Conservation (phyloP, 1,140 invertebrate species). For the Drosophila athabasca region DNA sequence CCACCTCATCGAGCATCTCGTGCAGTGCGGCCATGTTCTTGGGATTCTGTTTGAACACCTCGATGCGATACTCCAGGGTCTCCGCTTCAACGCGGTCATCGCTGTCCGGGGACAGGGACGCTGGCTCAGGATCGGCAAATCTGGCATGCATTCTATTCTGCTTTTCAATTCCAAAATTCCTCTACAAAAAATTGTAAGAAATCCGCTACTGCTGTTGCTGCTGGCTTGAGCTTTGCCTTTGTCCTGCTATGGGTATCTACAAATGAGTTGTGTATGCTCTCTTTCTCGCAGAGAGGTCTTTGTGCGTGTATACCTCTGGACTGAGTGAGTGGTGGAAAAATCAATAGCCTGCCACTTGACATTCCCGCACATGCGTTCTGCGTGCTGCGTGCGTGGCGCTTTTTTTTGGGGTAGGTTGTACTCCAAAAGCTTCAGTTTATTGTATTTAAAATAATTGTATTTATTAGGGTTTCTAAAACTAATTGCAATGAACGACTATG, state of each 20-base stretch:
- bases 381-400: constrained; percentile 53
- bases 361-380: constrained; percentile 66
- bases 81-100: constrained; percentile 56
- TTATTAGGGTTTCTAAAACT: too few species aligned
- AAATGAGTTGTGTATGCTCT: constrained; percentile 33
- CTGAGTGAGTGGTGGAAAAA: constrained; percentile 48
- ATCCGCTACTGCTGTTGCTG: not conserved
- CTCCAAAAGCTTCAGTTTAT: constrained; percentile 40
- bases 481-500: too few species aligned
- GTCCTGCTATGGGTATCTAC: constrained; percentile 68
- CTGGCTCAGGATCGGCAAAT: constrained; percentile 74
- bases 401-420: constrained; percentile 37
- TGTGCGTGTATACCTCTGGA: constrained; percentile 11
- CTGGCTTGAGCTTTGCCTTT: constrained; percentile 30
- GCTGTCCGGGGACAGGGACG: constrained; percentile 65
- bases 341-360: constrained; percentile 52
- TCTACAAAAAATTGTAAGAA: constrained; percentile 7
- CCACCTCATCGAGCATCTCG: constrained; percentile 78
- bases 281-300: constrained; percentile 19
- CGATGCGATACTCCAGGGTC: constrained; percentile 68
- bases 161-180: constrained; percentile 25
- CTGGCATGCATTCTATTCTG: constrained; percentile 73
- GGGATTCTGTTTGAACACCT: constrained; percentile 75
- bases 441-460: constrained; percentile 9
- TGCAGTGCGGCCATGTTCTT: constrained; percentile 74